Evolutionary conservation across 2,797 vertebrate genomes (phyloP).

Genomic region (Poliocrania exsul): DNA sequence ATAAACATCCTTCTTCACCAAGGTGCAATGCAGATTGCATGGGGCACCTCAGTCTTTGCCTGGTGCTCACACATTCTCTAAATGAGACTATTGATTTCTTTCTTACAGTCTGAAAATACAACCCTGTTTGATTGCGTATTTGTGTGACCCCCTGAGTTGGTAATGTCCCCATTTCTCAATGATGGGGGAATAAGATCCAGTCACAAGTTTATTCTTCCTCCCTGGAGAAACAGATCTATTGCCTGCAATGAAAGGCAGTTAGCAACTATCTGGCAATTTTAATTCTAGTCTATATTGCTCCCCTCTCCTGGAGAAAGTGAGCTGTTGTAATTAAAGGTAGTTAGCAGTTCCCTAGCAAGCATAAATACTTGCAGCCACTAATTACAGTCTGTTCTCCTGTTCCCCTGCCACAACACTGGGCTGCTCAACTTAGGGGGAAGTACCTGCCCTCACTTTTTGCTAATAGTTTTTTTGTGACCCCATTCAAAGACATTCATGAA

Average conservation of each 20-base stretch:
- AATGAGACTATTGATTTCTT: slow-evolving; percentile 38
- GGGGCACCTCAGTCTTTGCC: background rate
- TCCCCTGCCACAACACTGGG: background rate
- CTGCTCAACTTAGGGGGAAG: background rate
- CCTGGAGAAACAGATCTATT: slow-evolving; percentile 43
- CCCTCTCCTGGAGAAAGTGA: slow-evolving; percentile 36
- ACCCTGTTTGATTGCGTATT: background rate
- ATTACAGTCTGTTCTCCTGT: slow-evolving; percentile 45
- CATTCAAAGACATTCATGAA: slow-evolving; percentile 5
- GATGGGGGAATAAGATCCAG: slow-evolving; percentile 30
- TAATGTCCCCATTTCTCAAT: slow-evolving; percentile 33
- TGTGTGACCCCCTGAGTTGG: slow-evolving; percentile 25
- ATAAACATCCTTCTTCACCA: background rate
- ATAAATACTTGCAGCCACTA: slow-evolving; percentile 57
- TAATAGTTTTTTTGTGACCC: background rate
- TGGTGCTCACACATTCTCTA: background rate
- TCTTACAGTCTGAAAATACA: background rate
- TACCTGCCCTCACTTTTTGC: background rate
- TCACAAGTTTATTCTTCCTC: slow-evolving; percentile 28
- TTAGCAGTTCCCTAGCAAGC: slow-evolving; percentile 48
- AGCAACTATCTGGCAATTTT: slow-evolving; percentile 38
- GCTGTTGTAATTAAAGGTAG: slow-evolving; percentile 60
- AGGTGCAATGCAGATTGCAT: background rate
- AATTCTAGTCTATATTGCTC: slow-evolving; percentile 53
- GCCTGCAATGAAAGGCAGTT: slow-evolving; percentile 46